Base-by-base conservation (phyloP, 2,888 invertebrate species). In the Apodemia duryi region DNA sequence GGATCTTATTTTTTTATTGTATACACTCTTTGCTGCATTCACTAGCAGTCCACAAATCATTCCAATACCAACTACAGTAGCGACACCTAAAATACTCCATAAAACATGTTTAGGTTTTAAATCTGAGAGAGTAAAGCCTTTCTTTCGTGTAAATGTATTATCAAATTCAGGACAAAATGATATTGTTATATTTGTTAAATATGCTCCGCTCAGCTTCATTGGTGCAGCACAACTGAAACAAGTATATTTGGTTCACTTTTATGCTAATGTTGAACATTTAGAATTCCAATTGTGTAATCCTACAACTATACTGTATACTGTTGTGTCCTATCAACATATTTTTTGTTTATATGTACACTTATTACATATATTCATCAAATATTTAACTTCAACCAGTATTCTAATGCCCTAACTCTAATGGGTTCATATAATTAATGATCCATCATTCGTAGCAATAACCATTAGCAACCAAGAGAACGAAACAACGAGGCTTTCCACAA, bases 201-300 rank as follows among this genome's bases (percentile, higher is more conserved):
- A 83, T 46, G 79, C 77, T 66, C 92, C 92, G 72, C 83, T 83
- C 66, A 88, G 69, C 73, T 79, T 82, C 82, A 90, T 85, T 61
- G 92, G 92, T 61, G 90, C 87, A 66, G 87, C 84, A 79, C 92
- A 92, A 70, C 92, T 92, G 83, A 72, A 85, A 86, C 71, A 68
- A 65, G 68, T 65, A 68, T 13, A 49, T 43, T 13, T n/a, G 10
- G 28, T 21, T 52, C 13, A 7, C 32, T 51, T 9, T 38, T 35
- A 51, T 51, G 13, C 11, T 43, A 10, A 11, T 43, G 0, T 11
- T 43, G 11, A 43, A 6, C n/a, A n/a, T 49, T 1, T n/a, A n/a
- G 1, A 6, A 49, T n/a, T 6, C 1, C 5, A n/a, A n/a, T n/a
- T 6, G n/a, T 49, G 49, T n/a, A n/a, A n/a, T 0, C 1, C 49